Conservation (phyloP, 1,140 invertebrate genomes). For the Drosophila baimaii region DNA sequence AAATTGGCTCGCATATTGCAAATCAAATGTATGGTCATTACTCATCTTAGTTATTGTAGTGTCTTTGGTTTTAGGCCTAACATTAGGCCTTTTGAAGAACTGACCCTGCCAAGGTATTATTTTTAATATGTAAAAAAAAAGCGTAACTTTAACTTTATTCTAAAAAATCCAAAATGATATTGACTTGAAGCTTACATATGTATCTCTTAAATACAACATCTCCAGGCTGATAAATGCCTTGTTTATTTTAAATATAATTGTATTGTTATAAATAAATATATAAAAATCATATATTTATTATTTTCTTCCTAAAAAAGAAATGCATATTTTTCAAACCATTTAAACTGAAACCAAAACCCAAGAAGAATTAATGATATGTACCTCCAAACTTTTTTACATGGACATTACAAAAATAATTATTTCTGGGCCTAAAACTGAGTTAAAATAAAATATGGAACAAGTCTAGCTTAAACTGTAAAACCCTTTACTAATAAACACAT, state of each 20-base stretch:
- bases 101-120: too few relatives aligned
- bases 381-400: background rate
- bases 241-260: too few relatives aligned
- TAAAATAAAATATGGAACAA: background rate
- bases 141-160: background rate
- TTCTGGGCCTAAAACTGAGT: background rate
- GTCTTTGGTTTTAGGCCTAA: too few relatives aligned
- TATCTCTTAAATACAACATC: background rate
- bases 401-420: background rate
- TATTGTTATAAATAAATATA: too few relatives aligned
- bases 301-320: background rate
- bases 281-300: too few relatives aligned
- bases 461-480: background rate
- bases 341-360: background rate
- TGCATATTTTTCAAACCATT: background rate
- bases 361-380: too few relatives aligned
- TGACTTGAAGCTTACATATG: accelerated
- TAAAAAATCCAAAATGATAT: background rate
- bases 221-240: too few relatives aligned
- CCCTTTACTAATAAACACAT: background rate
- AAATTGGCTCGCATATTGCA: too few relatives aligned
- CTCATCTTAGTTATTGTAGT: too few relatives aligned
- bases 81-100: conserved; percentile 38
- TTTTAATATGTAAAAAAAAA: background rate
- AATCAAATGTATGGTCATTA: too few relatives aligned